Evolutionary conservation across 2,113 vertebrate species (phyloP), one percentile per base, ranked within the genome.

Genomic region (Festucalex cinctus): DNA sequence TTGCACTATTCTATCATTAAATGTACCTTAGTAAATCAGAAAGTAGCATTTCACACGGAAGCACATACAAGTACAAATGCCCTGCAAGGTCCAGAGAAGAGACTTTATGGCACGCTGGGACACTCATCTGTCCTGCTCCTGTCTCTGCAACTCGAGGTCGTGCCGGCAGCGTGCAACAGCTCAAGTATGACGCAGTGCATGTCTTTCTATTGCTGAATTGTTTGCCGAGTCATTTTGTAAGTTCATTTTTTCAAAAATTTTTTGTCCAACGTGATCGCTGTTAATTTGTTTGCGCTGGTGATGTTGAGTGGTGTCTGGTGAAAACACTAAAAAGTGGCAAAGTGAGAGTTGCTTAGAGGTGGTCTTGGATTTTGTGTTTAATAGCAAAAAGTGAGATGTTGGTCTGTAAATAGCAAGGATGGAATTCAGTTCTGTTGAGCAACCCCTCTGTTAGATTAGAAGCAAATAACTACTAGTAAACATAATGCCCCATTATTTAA

Each of bases 81-180:
- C 37, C 66, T 61, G 4, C 46, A 63, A 65, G 41, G 46, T 24
- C 26, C 58, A 66, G 54, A 72, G 32, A 57, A 62, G 48, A 69
- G 39, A 24, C 22, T 16, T 24, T 59, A 24, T 58, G 69, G 43
- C 20, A 46, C 43, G 13, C 28, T 41, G 53, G 64, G 17, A 5
- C 24, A 64, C 19, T 70, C 46, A 58, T 3, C 48, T 46, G 16
- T 54, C 63, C 44, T 26, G 24, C n/a, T 43, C 9, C 13, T 32
- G 56, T 68, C 49, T 43, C 36, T 56, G 1, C 57, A 10, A 32
- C 9, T 37, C 35, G 28, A 22, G 66, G 63, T 56, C 65, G 35
- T 26, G 44, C 19, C 39, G 9, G 16, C 32, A 22, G 3, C 1
- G 12, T 16, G 51, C 67, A 62, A 35, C 17, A 63, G 61, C 35